Base-by-base conservation (phyloP, 2,888 invertebrate genomes). In the Archips crataeganus region DNA sequence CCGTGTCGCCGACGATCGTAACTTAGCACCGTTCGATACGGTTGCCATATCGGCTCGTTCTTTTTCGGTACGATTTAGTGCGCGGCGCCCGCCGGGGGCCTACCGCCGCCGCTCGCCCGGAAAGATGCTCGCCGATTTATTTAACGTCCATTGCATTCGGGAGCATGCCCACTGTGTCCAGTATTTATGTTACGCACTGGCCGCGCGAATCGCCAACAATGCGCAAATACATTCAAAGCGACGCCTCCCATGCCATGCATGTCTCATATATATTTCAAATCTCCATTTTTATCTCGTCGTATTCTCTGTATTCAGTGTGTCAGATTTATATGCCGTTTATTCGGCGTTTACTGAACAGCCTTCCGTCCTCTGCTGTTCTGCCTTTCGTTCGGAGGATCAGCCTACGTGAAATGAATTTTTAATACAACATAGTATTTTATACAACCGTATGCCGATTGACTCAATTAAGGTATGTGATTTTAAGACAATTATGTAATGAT, bases 1-100 rank as follows among this genome's bases (percentile, higher is more conserved):
- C 85, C 87, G 84, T 93, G 92, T 93, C 88, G 86, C 85, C 79
- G 79, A 78, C 84, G 88, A 86, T 89, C 90, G 92, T 91, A 90
- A 93, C 88, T 93, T 91, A 91, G 88, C 85, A 82, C 85, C 83
- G 89, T 87, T 90, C 90, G 89, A 90, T 91, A 89, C 89, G 87
- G 86, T 87, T 89, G 90, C 89, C 89, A 90, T 90, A 89, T 90
- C 88, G 89, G 88, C 82, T 86, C 87, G 85, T 89, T 90, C 90
- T 89, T 92, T 93, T 93, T 92, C 85, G 90, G 85, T 87, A 85
- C 89, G 89, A 93, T 93, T 93, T 93, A 93, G 88, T 85, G 89
- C 87, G 82, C 85, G 81, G 82, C 88, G 84, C 87, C 74, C 84
- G 87, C 86, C 85, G 87, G 89, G 90, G 87, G 85, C 87, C 87